Evolutionary conservation across 2,113 vertebrate species (phyloP).

Genomic region (Urocolius indicus): DNA sequence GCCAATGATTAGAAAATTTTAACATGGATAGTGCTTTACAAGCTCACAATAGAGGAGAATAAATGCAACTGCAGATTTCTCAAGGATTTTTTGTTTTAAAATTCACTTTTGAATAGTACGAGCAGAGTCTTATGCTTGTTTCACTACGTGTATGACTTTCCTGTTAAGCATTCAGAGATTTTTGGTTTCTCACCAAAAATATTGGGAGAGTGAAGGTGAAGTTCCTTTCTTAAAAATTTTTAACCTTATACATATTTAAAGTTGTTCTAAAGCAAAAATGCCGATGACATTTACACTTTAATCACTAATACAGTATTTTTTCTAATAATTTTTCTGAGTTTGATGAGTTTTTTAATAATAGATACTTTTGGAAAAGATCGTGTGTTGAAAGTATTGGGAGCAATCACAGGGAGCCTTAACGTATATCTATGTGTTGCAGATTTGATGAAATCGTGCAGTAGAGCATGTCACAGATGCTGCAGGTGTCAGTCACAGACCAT

Average conservation of each 20-base stretch:
- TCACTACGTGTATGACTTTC: not conserved
- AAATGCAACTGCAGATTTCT: not conserved
- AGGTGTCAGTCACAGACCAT: not conserved
- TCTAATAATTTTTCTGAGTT: not conserved
- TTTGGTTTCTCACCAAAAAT: not conserved
- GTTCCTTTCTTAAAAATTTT: not conserved
- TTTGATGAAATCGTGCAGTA: not conserved
- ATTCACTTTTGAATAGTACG: not conserved
- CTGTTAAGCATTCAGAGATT: not conserved
- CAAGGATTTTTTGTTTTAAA: not conserved
- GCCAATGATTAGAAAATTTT: not conserved
- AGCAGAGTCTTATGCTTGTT: no score
- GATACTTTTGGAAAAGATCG: not conserved
- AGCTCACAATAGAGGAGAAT: not conserved
- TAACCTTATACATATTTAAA: not conserved
- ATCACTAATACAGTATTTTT: not conserved
- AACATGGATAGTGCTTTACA: not conserved
- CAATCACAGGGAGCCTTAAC: not conserved
- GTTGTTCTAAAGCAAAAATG: not conserved
- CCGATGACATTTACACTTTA: not conserved
- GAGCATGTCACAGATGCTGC: not conserved
- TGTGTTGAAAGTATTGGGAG: not conserved
- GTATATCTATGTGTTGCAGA: not conserved
- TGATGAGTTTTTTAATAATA: not conserved
- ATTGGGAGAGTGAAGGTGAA: accelerated